Percentiles rank a stretch among this genome's conserved stretches.
phyloP scores from a whole-genome alignment of 2,113 vertebrate species.

The Hiodon tergisus region DNA sequence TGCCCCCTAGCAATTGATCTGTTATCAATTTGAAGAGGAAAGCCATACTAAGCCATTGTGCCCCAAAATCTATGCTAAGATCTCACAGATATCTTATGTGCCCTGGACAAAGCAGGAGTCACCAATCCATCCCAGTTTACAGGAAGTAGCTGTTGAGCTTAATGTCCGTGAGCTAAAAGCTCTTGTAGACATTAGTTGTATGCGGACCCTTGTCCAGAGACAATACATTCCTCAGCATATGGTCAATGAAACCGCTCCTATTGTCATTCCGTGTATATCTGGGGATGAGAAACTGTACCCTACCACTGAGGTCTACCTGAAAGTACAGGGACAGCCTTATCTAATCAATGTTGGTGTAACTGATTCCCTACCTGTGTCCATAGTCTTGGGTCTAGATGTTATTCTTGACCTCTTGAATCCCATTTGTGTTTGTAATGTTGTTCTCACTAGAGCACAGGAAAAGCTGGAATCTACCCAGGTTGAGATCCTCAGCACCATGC shows the following conservation, averaged over 20 bases:
- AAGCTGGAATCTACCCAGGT: not conserved
- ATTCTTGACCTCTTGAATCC: not conserved
- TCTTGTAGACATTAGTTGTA: constrained; percentile 10
- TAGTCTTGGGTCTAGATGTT: not conserved
- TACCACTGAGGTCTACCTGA: constrained; percentile 5
- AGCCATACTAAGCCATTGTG: constrained; percentile 22
- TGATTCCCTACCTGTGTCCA: constrained; percentile 6
- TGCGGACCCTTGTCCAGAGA: not conserved
- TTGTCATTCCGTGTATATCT: constrained; percentile 2
- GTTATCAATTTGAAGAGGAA: constrained; percentile 7
- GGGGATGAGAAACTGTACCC: constrained; percentile 14
- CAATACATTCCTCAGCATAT: not conserved
- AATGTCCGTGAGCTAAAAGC: not conserved
- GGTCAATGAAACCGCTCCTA: not conserved
- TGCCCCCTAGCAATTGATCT: not conserved
- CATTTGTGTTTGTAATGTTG: not conserved
- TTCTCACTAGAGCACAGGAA: not conserved
- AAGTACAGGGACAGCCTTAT: constrained; percentile 13
- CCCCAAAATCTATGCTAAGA: not conserved
- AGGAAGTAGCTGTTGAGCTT: not conserved
- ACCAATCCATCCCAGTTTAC: not conserved
- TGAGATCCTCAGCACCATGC: not conserved
- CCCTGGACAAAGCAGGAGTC: not conserved
- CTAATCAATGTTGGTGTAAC: not conserved
- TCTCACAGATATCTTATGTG: constrained; percentile 8